Conservation (phyloP, 2,888 invertebrate genomes). For the Arrhopalites spinosus region DNA sequence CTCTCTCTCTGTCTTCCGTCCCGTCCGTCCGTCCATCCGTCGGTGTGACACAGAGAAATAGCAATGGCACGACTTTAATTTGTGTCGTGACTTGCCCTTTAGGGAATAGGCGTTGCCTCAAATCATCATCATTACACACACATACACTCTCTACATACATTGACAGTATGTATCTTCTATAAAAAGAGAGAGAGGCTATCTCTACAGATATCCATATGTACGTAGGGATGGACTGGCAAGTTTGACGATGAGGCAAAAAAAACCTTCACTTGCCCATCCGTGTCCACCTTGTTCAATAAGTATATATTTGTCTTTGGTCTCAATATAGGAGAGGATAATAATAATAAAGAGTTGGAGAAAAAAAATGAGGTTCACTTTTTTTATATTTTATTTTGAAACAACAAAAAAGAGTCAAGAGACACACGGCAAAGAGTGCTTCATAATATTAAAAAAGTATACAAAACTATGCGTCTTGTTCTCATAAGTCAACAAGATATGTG, state of each 20-base stretch:
- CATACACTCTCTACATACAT: constrained; percentile 9
- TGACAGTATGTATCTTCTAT: neutral
- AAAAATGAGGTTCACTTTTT: neutral
- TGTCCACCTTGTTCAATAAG: constrained; percentile 30
- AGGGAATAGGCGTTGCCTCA: constrained; percentile 54
- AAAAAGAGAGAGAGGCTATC: neutral
- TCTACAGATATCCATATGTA: neutral
- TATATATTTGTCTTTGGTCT: constrained; percentile 14
- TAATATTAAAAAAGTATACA: too few species aligned
- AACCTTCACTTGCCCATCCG: constrained; percentile 30
- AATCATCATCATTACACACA: constrained; percentile 31
- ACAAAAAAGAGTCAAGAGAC: too few species aligned
- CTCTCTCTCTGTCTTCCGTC: neutral
- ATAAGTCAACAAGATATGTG: neutral
- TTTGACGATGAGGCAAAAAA: constrained; percentile 17
- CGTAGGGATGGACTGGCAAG: neutral
- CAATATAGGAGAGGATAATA: neutral
- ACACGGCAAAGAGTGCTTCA: too few species aligned
- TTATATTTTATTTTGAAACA: too few species aligned
- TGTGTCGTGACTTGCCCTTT: constrained; percentile 56
- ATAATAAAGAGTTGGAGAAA: too few species aligned
- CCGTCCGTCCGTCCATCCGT: constrained; percentile 29
- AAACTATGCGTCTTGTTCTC: too few species aligned
- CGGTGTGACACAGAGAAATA: constrained; percentile 34
- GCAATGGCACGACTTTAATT: constrained; percentile 54